A percentile compares a stretch with the other conserved stretches of the same genome.
phyloP scores from a whole-genome alignment of 2,797 vertebrate genomes.

The Platalea minor region DNA sequence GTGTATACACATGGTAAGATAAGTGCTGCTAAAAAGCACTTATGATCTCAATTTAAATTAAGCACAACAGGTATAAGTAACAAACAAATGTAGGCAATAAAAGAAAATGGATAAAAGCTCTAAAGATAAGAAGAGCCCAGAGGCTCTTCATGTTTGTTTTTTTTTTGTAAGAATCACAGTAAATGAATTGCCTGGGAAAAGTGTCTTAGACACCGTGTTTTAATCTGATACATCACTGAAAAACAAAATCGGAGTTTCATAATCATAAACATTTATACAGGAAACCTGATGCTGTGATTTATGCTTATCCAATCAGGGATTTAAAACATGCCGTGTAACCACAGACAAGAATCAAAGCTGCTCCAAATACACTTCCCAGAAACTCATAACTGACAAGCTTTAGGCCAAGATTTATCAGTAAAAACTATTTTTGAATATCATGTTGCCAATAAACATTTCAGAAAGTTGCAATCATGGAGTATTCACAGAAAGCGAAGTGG shows the following conservation, averaged over 20 bases:
- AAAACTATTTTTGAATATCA: neutral
- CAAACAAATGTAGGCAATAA: neutral
- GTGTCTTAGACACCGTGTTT: neutral
- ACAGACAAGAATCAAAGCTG: conserved; percentile 29
- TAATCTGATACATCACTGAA: neutral
- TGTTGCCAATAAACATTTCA: neutral
- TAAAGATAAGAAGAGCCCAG: neutral
- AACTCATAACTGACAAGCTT: conserved; percentile 16
- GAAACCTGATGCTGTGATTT: neutral
- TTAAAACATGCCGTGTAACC: neutral
- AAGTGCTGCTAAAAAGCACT: conserved; percentile 5
- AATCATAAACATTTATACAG: neutral
- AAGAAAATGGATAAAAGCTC: conserved; percentile 2
- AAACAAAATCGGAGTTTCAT: neutral
- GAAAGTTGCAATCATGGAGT: neutral
- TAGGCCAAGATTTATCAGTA: neutral
- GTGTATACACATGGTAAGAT: neutral
- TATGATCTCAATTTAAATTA: neutral
- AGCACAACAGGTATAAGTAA: neutral
- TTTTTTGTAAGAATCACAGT: neutral
- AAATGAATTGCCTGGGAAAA: neutral
- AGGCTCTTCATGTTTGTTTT: neutral
- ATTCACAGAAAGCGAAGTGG: conserved; percentile 4
- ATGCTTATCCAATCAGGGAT: conserved; percentile 33
- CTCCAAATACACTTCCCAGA: conserved; percentile 40